Percentiles rank a stretch among this genome's conserved stretches.
Evolutionary conservation across 2,113 vertebrate genomes (phyloP).

Genomic region (Dryoscopus gambensis): DNA sequence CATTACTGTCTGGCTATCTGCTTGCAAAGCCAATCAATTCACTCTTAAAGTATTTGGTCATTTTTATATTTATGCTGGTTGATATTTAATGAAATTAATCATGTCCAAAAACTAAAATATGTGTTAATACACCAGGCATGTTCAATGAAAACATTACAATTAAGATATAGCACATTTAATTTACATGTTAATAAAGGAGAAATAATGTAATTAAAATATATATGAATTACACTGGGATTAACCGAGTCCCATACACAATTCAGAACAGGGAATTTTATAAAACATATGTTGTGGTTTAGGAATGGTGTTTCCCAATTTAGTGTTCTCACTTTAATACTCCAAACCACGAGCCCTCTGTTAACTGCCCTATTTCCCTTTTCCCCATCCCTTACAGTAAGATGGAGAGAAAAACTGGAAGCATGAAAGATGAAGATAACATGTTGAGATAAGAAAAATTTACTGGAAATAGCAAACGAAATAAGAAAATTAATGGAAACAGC

Average conservation of each 20-base stretch:
- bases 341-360: neutral
- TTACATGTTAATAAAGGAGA: neutral
- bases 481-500: neutral
- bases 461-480: neutral
- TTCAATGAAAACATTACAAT: neutral
- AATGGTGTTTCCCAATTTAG: neutral
- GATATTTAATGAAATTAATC: neutral
- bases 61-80: neutral
- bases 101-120: neutral
- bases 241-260: neutral
- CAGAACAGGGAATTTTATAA: neutral
- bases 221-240: neutral
- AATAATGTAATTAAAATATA: neutral
- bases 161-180: neutral
- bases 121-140: neutral
- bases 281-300: neutral
- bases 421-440: neutral
- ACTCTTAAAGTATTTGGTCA: neutral
- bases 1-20: neutral
- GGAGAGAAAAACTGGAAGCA: neutral
- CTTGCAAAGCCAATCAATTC: neutral
- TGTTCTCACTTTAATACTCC: neutral
- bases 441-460: neutral
- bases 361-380: neutral
- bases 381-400: fast-evolving